phyloP scores from a whole-genome alignment of 2,113 vertebrate genomes.

The Rhea americana region DNA sequence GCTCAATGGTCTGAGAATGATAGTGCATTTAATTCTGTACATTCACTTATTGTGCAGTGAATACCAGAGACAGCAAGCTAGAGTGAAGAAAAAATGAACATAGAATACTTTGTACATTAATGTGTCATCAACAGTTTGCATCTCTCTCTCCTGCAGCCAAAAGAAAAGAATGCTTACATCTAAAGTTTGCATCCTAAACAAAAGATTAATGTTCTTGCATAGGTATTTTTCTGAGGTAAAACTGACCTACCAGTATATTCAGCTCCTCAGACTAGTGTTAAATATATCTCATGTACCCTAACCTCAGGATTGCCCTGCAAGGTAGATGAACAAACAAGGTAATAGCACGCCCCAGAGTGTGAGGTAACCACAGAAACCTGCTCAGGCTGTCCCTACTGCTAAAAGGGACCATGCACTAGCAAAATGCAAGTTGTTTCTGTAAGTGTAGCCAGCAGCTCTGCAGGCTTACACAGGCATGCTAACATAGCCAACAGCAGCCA shows the following conservation, averaged over 20 bases:
- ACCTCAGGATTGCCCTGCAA: not conserved
- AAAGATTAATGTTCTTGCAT: not conserved
- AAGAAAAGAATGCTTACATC: not conserved
- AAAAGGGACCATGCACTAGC: not conserved
- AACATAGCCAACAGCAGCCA: not conserved
- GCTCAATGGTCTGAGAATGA: not conserved
- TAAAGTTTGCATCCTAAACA: not conserved
- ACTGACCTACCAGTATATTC: not conserved
- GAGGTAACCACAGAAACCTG: not conserved
- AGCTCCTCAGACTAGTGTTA: not conserved
- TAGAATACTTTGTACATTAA: not conserved
- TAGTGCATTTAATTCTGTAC: not conserved
- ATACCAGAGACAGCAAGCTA: not conserved
- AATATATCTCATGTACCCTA: not conserved
- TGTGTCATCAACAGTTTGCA: not conserved
- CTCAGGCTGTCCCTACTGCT: not conserved
- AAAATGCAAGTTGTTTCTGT: not conserved
- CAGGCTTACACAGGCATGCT: accelerated
- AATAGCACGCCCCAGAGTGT: not conserved
- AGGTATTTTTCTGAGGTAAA: not conserved
- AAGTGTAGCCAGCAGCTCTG: not conserved
- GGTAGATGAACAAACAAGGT: not conserved
- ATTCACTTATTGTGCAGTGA: not conserved
- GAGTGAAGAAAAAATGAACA: not conserved
- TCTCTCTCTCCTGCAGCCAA: not conserved